Percentiles rank a stretch among this genome's conserved stretches.
These are phyloP conservation scores for Drosophila diplacantha DNA, from an alignment of 2,888 invertebrate species.

Conservation along the genomic window DNA sequence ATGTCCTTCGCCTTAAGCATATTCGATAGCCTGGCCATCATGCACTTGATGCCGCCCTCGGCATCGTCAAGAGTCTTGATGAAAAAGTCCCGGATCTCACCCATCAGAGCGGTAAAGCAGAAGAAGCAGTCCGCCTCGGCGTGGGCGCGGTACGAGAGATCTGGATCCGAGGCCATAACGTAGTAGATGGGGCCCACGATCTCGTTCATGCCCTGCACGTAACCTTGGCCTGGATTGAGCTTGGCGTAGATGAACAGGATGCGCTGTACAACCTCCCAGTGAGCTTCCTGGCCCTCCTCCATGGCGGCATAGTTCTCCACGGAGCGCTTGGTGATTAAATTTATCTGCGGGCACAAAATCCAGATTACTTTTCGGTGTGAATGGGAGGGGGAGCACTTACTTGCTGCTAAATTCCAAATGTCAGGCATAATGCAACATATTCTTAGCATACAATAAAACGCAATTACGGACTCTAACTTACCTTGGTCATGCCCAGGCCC, in stretches of 20 bases:
- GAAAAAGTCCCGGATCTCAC: slow-evolving; percentile 97
- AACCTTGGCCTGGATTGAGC: slow-evolving; percentile 97
- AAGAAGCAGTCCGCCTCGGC: slow-evolving; percentile 99
- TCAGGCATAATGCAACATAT: slow-evolving; percentile 45
- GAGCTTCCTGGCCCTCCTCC: slow-evolving; percentile 94
- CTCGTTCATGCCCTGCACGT: slow-evolving; percentile 99
- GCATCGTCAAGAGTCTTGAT: slow-evolving; percentile 97
- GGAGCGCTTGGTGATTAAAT: slow-evolving; percentile 87
- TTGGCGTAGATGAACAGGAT: slow-evolving; percentile 98
- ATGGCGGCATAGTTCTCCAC: slow-evolving; percentile 89
- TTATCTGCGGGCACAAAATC: slow-evolving; percentile 78
- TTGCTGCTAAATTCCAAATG: slow-evolving; percentile 58
- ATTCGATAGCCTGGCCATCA: slow-evolving; percentile 90
- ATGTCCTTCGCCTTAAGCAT: slow-evolving; percentile 88
- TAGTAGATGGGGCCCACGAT: slow-evolving; percentile 99
- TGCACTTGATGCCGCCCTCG: slow-evolving; percentile 91
- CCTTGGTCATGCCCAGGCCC: slow-evolving; percentile 93
- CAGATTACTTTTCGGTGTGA: neutral
- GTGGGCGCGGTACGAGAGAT: slow-evolving; percentile 87
- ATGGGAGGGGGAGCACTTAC: slow-evolving; percentile 49
- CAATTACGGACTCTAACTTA: slow-evolving; percentile 75
- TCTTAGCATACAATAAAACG: slow-evolving; percentile 17
- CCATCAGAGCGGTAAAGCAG: slow-evolving; percentile 98
- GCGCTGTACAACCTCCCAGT: slow-evolving; percentile 99
- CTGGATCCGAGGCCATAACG: slow-evolving; percentile 94